A percentile compares a stretch with the other conserved stretches of the same genome.
Conservation (phyloP, 2,797 vertebrate species). For the Microctenopoma stevenorrisi region DNA sequence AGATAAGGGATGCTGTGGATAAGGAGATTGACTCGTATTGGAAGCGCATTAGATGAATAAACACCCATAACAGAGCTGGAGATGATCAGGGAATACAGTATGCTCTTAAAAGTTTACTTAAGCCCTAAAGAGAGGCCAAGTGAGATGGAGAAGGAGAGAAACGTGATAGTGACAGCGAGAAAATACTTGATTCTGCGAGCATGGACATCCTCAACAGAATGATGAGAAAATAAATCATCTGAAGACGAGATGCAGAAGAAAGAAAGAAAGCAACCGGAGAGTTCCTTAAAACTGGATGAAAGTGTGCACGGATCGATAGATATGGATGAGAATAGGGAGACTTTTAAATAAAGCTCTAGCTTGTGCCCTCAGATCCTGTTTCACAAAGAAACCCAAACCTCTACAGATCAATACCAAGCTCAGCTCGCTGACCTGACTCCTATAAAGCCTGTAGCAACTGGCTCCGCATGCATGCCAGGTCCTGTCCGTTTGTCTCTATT, state of each 20-base stretch:
- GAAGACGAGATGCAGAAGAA: constrained; percentile 36
- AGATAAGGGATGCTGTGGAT: constrained; percentile 56
- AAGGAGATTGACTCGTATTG: constrained; percentile 56
- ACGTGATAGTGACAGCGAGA: constrained; percentile 30
- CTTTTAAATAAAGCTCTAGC: constrained; percentile 77
- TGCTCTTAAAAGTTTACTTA: constrained; percentile 51
- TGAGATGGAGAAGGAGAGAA: constrained; percentile 41
- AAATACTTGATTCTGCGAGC: constrained; percentile 35
- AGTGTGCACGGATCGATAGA: constrained; percentile 75
- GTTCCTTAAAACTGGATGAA: constrained; percentile 73
- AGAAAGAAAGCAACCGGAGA: constrained; percentile 56
- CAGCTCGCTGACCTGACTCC: constrained; percentile 54
- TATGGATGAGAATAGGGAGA: constrained; percentile 77
- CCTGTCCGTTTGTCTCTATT: constrained; percentile 49
- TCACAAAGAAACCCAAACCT: constrained; percentile 81
- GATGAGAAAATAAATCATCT: constrained; percentile 38
- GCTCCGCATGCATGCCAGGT: constrained; percentile 52
- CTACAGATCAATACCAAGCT: constrained; percentile 69
- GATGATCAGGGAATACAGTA: constrained; percentile 56
- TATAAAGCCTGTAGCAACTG: constrained; percentile 49
- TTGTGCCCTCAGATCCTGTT: constrained; percentile 75
- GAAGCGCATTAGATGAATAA: constrained; percentile 62
- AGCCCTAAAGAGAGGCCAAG: constrained; percentile 28
- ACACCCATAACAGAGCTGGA: constrained; percentile 49
- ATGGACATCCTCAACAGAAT: constrained; percentile 15